phyloP scores from a whole-genome alignment of 2,113 vertebrate genomes.

The Trematocara variabile region DNA sequence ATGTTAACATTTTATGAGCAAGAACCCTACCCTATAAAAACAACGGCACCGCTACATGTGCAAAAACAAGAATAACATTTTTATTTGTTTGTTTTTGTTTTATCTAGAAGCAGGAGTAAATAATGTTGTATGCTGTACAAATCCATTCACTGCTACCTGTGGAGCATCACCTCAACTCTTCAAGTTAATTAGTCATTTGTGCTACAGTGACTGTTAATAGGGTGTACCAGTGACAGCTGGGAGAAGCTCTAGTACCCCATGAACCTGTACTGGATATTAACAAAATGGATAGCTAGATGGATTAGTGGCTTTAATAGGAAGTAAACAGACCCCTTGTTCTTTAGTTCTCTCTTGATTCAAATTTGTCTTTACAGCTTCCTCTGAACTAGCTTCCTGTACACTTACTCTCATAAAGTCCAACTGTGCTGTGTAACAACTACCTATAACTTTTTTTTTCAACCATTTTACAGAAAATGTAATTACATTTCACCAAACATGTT shows the following conservation, averaged over 20 bases:
- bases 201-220: not conserved
- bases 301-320: not conserved
- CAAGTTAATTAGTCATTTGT: not conserved
- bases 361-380: not conserved
- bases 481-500: not conserved
- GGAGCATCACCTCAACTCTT: not conserved
- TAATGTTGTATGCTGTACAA: not conserved
- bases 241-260: not conserved
- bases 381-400: not conserved
- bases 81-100: not conserved
- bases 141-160: not conserved
- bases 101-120: not conserved
- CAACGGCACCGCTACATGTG: rapidly evolving
- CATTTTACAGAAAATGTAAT: not conserved
- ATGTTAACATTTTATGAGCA: not conserved
- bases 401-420: not conserved
- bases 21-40: not conserved
- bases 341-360: not conserved
- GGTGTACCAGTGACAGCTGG: not conserved
- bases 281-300: not conserved
- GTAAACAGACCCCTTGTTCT: not conserved
- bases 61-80: not conserved
- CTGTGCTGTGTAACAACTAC: not conserved
- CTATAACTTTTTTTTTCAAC: not conserved
- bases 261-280: not conserved